Conservation (phyloP, 2,888 invertebrate genomes). For the Torymus auratus region DNA sequence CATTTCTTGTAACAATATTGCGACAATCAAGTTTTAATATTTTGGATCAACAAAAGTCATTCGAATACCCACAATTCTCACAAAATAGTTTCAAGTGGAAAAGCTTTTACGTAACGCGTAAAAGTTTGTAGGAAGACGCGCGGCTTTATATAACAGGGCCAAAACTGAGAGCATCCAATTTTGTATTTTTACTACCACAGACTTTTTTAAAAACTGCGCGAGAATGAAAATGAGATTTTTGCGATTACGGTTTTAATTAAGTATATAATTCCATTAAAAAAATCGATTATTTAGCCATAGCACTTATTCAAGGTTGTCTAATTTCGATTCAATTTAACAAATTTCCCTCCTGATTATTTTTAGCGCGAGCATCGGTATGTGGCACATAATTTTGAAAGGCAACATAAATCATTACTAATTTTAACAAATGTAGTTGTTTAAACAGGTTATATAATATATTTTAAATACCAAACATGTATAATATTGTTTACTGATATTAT, state of each 20-base stretch:
- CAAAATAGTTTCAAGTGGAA: conserved; percentile 19
- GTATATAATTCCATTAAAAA: not conserved
- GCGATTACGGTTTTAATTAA: not conserved
- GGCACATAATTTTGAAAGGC: not conserved
- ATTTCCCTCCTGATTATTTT: conserved; percentile 17
- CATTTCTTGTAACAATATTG: no score
- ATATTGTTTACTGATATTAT: not conserved
- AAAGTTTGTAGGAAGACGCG: conserved; percentile 17
- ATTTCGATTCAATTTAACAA: conserved; percentile 13
- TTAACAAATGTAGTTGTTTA: no score
- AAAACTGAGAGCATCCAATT: conserved; percentile 6
- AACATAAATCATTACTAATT: not conserved
- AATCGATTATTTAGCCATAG: conserved; percentile 1
- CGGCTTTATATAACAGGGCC: conserved; percentile 37
- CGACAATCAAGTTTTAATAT: no score
- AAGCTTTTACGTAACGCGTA: conserved; percentile 38
- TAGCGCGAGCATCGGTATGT: conserved; percentile 19
- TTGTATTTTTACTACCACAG: conserved; percentile 16
- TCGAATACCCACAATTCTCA: no score
- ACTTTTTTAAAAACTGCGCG: not conserved
- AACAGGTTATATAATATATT: no score
- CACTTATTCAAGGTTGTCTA: not conserved
- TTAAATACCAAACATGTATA: no score
- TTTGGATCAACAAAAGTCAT: no score
- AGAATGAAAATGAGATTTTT: conserved; percentile 12